Base-by-base conservation (phyloP, 2,888 invertebrate species). In the Julus scandinavius region DNA sequence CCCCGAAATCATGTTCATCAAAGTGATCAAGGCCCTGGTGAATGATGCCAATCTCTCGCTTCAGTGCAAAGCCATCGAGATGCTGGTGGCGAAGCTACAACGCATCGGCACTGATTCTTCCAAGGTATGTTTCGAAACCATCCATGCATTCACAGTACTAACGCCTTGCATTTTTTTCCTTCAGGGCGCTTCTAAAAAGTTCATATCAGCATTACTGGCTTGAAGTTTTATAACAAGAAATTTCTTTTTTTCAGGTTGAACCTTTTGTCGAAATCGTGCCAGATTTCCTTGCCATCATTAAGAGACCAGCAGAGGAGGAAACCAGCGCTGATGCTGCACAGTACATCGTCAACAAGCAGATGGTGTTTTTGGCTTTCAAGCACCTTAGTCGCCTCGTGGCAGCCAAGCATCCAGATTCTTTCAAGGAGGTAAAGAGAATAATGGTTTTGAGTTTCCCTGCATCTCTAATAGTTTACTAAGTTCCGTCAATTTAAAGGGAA, bases 61-160 rank as follows among this genome's bases (percentile, higher is more conserved):
- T 0, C 94, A 96, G 90, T 94, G 96, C 89, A 96, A 97, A 91
- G 95, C 97, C 0, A 94, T 99, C 92, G 98, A 98, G 91, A 92
- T 99, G 72, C 93, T 99, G 0, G 97, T 96, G 91, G 94, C 94
- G 11, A 96, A 97, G 92, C 93, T 98, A 9, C 95, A 96, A 90
- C 80, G 80, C 38, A 80, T 80, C 3, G 80, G 80, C 38, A 80
- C 80, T 9, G 80, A 80, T 7, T 3, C 80, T 15, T 80, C 80
- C 38, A 80, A 80, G 38, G 80, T 80, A 38, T 15, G 54, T 17
- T 4, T 11, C 54, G 13, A 13, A 45, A 45, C 45, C 29, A 29
- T 29, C 13, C 50, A 50, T 50, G 9, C 50, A 13, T 50, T 50
- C 50, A 29, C 29, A 29, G 29, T 29, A 29, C 29, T 29, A 29